A percentile compares a stretch with the other conserved stretches of the same genome.
phyloP scores from a whole-genome alignment of 2,888 invertebrate species.

The Parnassius apollo region DNA sequence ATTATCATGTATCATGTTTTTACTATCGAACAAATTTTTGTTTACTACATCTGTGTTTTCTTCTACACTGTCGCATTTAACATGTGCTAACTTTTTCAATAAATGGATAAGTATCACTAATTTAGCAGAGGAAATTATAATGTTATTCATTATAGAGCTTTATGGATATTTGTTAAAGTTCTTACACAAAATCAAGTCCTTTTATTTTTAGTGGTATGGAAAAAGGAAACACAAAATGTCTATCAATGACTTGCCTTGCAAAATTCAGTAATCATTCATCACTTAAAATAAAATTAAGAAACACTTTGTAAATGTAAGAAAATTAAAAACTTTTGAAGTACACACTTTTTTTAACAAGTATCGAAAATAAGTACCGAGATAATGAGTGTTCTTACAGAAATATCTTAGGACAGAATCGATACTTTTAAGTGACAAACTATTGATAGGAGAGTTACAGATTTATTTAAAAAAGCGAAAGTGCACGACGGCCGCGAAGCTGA shows the following conservation, averaged over 20 bases:
- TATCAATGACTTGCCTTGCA: too few species aligned
- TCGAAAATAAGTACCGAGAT: too few species aligned
- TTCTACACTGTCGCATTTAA: conserved; percentile 38
- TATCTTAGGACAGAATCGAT: background rate
- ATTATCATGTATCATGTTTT: conserved; percentile 47
- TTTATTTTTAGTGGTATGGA: background rate
- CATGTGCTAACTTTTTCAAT: conserved; percentile 34
- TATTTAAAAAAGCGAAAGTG: conserved; percentile 54
- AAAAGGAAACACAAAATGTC: too few species aligned
- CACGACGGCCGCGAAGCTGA: conserved; percentile 40
- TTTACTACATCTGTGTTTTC: conserved; percentile 44
- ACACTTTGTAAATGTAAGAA: too few species aligned
- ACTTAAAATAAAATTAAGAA: too few species aligned
- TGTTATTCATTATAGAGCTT: conserved; percentile 32
- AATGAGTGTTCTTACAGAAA: too few species aligned
- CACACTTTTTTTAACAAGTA: too few species aligned
- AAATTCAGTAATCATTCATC: too few species aligned
- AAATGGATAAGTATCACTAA: conserved; percentile 41
- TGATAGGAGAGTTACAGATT: conserved; percentile 37
- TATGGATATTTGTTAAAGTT: conserved; percentile 21
- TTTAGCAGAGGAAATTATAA: conserved; percentile 34
- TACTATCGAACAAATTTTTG: conserved; percentile 46
- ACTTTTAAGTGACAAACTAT: conserved; percentile 27
- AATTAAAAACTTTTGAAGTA: too few species aligned
- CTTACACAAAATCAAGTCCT: conserved; percentile 9